Evolutionary conservation across 2,113 vertebrate genomes (phyloP), one percentile per base, ranked within the genome.

Genomic region (Macquaria ambigua): DNA sequence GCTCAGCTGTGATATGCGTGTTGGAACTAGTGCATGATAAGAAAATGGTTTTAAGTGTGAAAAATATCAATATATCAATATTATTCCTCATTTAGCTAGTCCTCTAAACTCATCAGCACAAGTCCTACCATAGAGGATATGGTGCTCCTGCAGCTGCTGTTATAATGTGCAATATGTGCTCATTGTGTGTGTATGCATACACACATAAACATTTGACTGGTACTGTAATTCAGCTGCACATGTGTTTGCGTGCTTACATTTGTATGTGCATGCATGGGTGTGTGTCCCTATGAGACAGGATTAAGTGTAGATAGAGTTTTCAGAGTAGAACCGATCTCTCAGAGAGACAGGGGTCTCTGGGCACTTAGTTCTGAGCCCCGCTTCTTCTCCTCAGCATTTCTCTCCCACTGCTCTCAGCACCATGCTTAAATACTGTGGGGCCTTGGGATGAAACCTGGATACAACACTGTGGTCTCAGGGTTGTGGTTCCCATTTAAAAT

Each of bases 291-390:
- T 64, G 89, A 92, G 91, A 92, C 67, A 69, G 89, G 87, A 93
- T 93, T 92, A 93, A 85, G 84, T 62, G 87, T 48, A 83, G 89
- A 93, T 93, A 89, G 87, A 90, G 90, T 93, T 94, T 93, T 93
- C 87, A 78, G 90, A 91, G 89, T 91, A 74, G 86, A 92, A 86
- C 85, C 81, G 83, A 92, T 92, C 92, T 92, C 86, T 90, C 14
- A 6, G 84, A 90, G 89, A 93, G 77, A 90, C 34, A 50, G 89
- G 72, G 86, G 87, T 92, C 91, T 94, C 92, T 75, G 77, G 83
- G 90, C 90, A 87, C 91, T 84, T 55, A 81, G 73, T 23, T 74
- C 78, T 89, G 88, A 91, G 87, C 89, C 77, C 76, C 21, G 28
- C 81, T 81, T 72, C 84, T 90, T 72, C 82, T 87, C 73, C 77